Evolutionary conservation across 1,140 invertebrate genomes (phyloP).

Genomic region (Hylaeus anthracinus): DNA sequence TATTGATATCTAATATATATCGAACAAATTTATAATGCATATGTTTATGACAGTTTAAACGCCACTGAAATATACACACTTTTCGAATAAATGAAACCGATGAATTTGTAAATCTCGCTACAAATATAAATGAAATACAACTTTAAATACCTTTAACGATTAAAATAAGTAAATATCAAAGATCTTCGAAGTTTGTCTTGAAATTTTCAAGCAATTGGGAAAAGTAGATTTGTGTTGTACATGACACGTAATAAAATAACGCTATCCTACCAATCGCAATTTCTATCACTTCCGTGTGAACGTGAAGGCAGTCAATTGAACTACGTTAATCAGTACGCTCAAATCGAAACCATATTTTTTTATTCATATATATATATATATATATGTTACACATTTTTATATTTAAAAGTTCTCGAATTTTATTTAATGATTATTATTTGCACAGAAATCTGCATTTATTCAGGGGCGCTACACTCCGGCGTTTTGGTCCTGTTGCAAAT

Average conservation of each 20-base stretch:
- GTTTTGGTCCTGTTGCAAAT: too few species aligned
- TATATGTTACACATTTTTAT: not conserved
- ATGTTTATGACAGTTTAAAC: slow-evolving; percentile 42
- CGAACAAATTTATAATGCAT: slow-evolving; percentile 15
- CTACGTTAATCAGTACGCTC: slow-evolving; percentile 46
- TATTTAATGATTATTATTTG: not conserved
- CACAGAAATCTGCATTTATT: not conserved
- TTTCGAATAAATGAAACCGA: slow-evolving; percentile 21
- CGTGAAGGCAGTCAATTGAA: slow-evolving; percentile 33
- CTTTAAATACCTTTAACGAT: slow-evolving; percentile 43
- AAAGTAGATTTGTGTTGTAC: slow-evolving; percentile 40
- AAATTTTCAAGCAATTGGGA: slow-evolving; percentile 24
- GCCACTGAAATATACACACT: not conserved
- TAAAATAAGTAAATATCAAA: slow-evolving; percentile 27
- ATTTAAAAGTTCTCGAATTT: not conserved
- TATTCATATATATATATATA: not conserved
- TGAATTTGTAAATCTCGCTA: not conserved
- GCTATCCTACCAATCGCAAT: slow-evolving; percentile 39
- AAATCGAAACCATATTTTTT: slow-evolving; percentile 1
- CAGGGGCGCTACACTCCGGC: too few species aligned
- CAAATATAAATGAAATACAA: not conserved
- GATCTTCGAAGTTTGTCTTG: slow-evolving; percentile 5
- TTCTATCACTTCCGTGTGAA: slow-evolving; percentile 43
- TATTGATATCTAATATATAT: not conserved
- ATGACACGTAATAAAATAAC: slow-evolving; percentile 58